Conservation (phyloP, 2,797 vertebrate genomes). For the Darevskia mixta region DNA sequence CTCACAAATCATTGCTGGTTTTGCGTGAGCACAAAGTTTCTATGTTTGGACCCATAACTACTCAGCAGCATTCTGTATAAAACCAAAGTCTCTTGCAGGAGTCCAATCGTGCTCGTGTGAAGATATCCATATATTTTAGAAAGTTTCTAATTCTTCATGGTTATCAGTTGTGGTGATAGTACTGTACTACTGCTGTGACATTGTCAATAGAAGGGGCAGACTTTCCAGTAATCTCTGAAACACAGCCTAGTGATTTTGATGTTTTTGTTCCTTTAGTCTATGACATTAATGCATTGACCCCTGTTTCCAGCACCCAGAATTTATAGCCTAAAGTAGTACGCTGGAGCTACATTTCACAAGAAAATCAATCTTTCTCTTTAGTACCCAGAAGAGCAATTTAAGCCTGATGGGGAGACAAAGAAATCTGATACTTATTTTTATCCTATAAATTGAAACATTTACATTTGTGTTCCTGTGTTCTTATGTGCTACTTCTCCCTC, state of each 20-base stretch:
- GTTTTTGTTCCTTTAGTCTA: conserved; percentile 15
- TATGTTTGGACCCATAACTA: neutral
- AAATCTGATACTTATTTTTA: conserved; percentile 61
- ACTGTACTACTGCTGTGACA: neutral
- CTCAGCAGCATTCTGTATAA: neutral
- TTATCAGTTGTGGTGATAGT: neutral
- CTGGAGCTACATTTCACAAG: conserved; percentile 16
- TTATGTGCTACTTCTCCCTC: neutral
- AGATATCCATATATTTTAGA: neutral
- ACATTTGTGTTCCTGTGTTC: conserved; percentile 54
- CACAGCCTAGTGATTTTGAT: conserved; percentile 21
- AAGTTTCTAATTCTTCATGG: conserved; percentile 9
- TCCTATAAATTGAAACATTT: conserved; percentile 59
- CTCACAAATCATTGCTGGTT: neutral
- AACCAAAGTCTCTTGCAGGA: neutral
- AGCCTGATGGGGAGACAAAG: conserved; percentile 37
- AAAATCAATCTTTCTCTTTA: conserved; percentile 34
- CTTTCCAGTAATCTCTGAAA: conserved; percentile 17
- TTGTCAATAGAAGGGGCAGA: conserved; percentile 6
- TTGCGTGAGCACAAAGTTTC: neutral
- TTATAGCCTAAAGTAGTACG: neutral
- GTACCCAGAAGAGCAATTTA: conserved; percentile 45
- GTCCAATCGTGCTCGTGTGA: neutral
- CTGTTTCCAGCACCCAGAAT: conserved; percentile 21
- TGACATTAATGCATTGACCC: conserved; percentile 25